Evolutionary conservation across 2,113 vertebrate genomes (phyloP).

Genomic region (Clarias gariepinus): DNA sequence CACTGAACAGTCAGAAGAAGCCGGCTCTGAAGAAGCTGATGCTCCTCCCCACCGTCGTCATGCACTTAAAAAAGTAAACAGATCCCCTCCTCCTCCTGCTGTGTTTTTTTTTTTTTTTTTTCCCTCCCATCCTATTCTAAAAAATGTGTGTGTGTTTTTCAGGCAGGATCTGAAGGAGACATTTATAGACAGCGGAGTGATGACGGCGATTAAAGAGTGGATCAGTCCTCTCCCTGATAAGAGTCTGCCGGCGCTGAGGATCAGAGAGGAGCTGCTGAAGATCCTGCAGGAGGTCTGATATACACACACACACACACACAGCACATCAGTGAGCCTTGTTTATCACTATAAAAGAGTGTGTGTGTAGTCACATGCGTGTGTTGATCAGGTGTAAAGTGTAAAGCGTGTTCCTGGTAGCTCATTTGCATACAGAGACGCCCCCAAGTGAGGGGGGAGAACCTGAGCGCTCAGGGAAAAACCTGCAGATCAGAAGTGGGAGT

Average conservation of each 20-base stretch:
- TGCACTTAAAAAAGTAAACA: slow-evolving; percentile 97
- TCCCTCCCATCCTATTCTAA: background rate
- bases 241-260: slow-evolving; percentile 91
- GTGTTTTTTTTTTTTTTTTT: slow-evolving; percentile 40
- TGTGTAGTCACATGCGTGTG: too few species aligned
- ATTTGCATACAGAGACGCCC: too few species aligned
- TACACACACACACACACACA: background rate
- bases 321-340: background rate
- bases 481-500: too few species aligned
- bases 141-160: slow-evolving; percentile 53
- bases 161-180: slow-evolving; percentile 98
- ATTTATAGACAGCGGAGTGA: slow-evolving; percentile 98
- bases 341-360: background rate
- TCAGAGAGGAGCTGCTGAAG: slow-evolving; percentile 90
- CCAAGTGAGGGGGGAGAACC: too few species aligned
- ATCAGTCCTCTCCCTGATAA: slow-evolving; percentile 95
- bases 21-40: slow-evolving; percentile 95
- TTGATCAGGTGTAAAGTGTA: too few species aligned
- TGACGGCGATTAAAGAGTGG: slow-evolving; percentile 98
- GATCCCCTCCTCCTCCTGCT: background rate
- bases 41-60: slow-evolving; percentile 93
- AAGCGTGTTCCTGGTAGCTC: too few species aligned
- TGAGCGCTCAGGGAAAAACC: too few species aligned
- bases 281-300: slow-evolving; percentile 90
- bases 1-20: slow-evolving; percentile 94